phyloP scores from a whole-genome alignment of 2,797 vertebrate species.

The Balearica regulorum region DNA sequence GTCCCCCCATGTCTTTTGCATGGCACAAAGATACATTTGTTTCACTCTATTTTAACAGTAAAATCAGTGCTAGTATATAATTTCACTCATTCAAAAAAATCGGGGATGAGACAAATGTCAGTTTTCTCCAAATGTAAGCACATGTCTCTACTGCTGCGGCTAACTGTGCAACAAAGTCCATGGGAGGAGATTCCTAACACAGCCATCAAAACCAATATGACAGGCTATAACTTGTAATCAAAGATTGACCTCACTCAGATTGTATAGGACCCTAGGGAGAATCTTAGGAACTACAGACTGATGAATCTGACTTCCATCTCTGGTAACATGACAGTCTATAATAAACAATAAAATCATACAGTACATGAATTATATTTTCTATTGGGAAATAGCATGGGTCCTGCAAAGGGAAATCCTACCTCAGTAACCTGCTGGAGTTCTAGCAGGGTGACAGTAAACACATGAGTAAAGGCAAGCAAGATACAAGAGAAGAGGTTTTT shows the following conservation, averaged over 20 bases:
- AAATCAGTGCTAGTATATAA: neutral
- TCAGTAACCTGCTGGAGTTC: neutral
- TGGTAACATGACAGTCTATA: neutral
- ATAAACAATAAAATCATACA: conserved; percentile 1
- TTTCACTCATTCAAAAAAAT: neutral
- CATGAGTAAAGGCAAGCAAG: neutral
- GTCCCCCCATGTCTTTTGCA: rapidly evolving
- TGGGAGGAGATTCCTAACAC: neutral
- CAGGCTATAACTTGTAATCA: conserved; percentile 26
- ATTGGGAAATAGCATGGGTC: neutral
- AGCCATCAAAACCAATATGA: conserved; percentile 10
- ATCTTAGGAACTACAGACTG: neutral
- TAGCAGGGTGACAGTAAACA: neutral
- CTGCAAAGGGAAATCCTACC: neutral
- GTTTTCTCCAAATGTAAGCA: neutral
- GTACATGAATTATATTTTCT: neutral
- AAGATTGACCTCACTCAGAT: neutral
- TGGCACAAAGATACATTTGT: neutral
- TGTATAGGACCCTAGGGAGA: neutral
- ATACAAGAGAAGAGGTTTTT: neutral
- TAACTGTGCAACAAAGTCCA: neutral
- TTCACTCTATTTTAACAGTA: neutral
- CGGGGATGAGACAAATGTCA: neutral
- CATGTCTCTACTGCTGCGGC: neutral
- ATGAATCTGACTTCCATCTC: neutral